Base-by-base conservation (phyloP, 2,113 vertebrate genomes). In the Ciconia maguari region DNA sequence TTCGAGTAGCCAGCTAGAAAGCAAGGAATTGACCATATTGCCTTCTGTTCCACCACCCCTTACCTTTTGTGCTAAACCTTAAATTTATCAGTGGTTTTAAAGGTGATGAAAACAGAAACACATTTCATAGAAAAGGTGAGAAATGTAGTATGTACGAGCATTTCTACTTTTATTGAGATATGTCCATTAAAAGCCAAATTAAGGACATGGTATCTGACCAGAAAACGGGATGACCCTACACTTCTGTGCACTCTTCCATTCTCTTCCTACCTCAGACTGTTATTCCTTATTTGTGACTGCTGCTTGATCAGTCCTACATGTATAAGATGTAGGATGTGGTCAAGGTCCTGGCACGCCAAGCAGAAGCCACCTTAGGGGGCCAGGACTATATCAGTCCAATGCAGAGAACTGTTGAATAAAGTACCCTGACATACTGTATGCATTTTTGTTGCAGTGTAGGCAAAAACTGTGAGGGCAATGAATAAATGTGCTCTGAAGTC, bases 401-500 rank as follows among this genome's bases (percentile, higher is more conserved):
- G 44, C 26, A 71, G 24, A 72, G 32, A 54, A 80, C 7, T 34
- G 32, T 71, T 34, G 44, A 66, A 54, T 61, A 68, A 95, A 92
- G 29, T n/a, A 60, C 20, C 27, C 57, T 83, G 84, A 65, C 87
- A 70, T 20, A 24, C 42, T 46, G 16, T 32, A 49, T 3, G 2
- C 9, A 36, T 69, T 91, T 93, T 92, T 65, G 9, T 72, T 95
- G 62, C 78, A 78, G 16, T 29, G 54, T 48, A 79, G 78, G 44
- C 41, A 90, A 95, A 95, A 91, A 36, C 29, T 84, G 13, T 78
- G 38, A 68, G 51, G 65, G 29, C 91, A 96, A 76, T 90, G 9
- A 87, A 90, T 76, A 93, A 93, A 91, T 79, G 54, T 96, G 49
- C 74, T 81, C 69, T 61, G 54, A 91, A 93, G 75, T 80, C 27